A percentile compares a stretch with the other conserved stretches of the same genome.
Conservation (phyloP, 2,113 vertebrate genomes). For the Cyphomyrus plagiostoma region DNA sequence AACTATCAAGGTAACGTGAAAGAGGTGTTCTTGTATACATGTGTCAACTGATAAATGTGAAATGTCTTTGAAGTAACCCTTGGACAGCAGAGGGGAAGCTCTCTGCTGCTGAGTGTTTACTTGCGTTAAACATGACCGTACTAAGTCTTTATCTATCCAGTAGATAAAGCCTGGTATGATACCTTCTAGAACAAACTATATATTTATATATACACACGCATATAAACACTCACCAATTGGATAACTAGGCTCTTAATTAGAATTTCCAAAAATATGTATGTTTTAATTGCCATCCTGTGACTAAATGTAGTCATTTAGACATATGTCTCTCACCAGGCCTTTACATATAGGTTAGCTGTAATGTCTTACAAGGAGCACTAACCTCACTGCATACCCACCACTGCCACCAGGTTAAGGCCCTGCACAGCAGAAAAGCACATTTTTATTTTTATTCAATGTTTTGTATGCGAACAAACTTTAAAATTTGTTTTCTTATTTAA, state of each 20-base stretch:
- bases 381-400: not conserved
- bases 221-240: conserved; percentile 5
- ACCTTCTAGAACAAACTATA: conserved; percentile 5
- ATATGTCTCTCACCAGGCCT: not conserved
- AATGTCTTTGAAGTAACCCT: conserved; percentile 39
- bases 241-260: not conserved
- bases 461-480: not conserved
- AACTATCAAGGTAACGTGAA: conserved; percentile 76
- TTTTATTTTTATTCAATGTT: not conserved
- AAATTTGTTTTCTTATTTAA: not conserved
- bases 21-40: conserved; percentile 64
- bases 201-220: not conserved
- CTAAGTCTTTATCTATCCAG: not conserved
- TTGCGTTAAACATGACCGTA: conserved; percentile 25
- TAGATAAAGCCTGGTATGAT: not conserved
- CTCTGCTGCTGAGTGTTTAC: conserved; percentile 44
- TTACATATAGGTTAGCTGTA: not conserved
- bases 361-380: not conserved
- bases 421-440: conserved; percentile 3
- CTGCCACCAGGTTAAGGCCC: not conserved
- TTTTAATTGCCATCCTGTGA: not conserved
- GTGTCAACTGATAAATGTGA: conserved; percentile 56
- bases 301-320: not conserved
- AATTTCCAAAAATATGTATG: not conserved
- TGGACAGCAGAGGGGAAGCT: conserved; percentile 32